phyloP scores from a whole-genome alignment of 2,113 vertebrate genomes.

The Heterotis niloticus region DNA sequence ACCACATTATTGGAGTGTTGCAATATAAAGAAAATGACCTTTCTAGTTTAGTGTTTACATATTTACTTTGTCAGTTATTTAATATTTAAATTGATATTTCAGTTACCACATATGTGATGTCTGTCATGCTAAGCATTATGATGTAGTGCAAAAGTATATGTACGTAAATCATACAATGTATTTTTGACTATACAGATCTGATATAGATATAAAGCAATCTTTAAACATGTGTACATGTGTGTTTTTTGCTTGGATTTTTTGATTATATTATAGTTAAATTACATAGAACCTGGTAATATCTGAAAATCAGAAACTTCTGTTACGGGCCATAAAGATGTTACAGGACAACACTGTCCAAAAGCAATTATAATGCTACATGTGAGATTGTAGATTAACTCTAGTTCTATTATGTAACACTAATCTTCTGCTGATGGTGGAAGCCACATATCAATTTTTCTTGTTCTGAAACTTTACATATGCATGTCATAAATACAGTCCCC shows the following conservation, averaged over 20 bases:
- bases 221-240: slow-evolving; percentile 43
- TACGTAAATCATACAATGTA: slow-evolving; percentile 98
- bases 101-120: slow-evolving; percentile 91
- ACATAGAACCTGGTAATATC: no score
- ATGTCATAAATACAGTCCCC: no score
- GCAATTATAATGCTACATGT: no score
- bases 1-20: slow-evolving; percentile 94
- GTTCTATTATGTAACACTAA: no score
- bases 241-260: slow-evolving; percentile 20
- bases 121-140: slow-evolving; percentile 89
- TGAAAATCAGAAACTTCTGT: no score
- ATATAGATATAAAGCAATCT: slow-evolving; percentile 75
- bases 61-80: slow-evolving; percentile 95
- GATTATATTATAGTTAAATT: no score
- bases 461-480: no score
- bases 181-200: slow-evolving; percentile 98
- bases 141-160: slow-evolving; percentile 95
- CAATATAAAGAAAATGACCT: slow-evolving; percentile 82
- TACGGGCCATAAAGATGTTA: no score
- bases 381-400: no score
- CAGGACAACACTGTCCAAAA: no score
- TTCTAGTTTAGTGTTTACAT: slow-evolving; percentile 97
- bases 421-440: no score
- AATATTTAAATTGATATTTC: slow-evolving; percentile 98
- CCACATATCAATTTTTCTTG: no score